Evolutionary conservation across 2,113 vertebrate species (phyloP).

Genomic region (Bubalus kerabau): DNA sequence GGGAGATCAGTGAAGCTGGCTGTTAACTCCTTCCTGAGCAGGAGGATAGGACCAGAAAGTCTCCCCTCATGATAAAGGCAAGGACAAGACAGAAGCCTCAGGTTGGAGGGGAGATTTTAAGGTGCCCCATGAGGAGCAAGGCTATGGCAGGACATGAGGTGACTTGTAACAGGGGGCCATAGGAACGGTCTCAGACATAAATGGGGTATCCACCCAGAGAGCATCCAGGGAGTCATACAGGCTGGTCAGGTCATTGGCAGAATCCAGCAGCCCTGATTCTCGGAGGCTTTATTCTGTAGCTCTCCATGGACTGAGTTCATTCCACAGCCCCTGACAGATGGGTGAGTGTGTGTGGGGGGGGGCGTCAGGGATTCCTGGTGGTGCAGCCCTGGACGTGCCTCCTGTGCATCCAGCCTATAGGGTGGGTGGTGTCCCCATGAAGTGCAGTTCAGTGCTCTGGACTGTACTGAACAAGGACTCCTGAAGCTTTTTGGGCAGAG

Average conservation of each 20-base stretch:
- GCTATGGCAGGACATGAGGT: neutral
- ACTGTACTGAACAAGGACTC: neutral
- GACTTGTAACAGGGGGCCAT: fast-evolving
- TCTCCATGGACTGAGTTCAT: neutral
- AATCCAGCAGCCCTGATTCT: neutral
- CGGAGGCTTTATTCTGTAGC: neutral
- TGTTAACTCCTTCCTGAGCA: neutral
- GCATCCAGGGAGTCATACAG: neutral
- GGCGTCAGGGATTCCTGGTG: neutral
- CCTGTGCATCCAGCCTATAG: neutral
- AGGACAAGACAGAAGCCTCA: neutral
- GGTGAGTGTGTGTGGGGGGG: fast-evolving
- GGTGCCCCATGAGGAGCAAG: neutral
- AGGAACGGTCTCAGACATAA: fast-evolving
- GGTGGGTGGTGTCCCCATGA: fast-evolving
- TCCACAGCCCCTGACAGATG: neutral
- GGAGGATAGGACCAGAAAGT: neutral
- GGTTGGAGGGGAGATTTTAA: neutral
- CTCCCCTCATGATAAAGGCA: neutral
- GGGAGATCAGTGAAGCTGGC: neutral
- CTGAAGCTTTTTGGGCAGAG: neutral
- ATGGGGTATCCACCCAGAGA: no score
- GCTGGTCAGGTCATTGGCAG: neutral
- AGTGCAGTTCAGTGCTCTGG: neutral
- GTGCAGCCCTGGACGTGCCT: neutral